phyloP scores from a whole-genome alignment of 1,140 invertebrate genomes.

The Scaptomyza graminum region DNA sequence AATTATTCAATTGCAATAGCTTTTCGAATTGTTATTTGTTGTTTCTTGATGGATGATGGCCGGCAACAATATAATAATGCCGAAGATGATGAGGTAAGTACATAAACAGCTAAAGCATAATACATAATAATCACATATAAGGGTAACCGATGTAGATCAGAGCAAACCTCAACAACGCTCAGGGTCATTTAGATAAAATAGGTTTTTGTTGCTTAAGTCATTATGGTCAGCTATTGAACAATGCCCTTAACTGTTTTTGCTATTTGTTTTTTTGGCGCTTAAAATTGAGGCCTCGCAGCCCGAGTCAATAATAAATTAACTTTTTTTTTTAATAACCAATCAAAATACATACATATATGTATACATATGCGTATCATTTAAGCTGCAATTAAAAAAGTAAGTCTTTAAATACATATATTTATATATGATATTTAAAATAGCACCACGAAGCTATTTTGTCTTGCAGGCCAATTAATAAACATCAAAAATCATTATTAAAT shows the following conservation, averaged over 20 bases:
- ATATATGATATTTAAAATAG: not conserved
- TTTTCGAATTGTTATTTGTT: slow-evolving; percentile 63
- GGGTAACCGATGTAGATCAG: not conserved
- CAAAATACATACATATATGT: no score
- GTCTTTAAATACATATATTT: slow-evolving; percentile 19
- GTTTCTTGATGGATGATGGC: slow-evolving; percentile 43
- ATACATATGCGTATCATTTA: slow-evolving; percentile 10
- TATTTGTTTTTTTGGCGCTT: slow-evolving; percentile 33
- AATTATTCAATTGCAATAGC: slow-evolving; percentile 72
- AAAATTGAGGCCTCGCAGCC: slow-evolving; percentile 59
- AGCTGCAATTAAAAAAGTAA: slow-evolving; percentile 35
- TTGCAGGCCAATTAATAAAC: no score
- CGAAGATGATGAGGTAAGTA: slow-evolving; percentile 31
- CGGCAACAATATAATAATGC: not conserved
- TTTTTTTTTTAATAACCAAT: slow-evolving; percentile 30
- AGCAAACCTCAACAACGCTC: slow-evolving; percentile 14
- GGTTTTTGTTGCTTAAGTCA: slow-evolving; percentile 60
- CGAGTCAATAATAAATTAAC: slow-evolving; percentile 36
- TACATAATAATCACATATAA: slow-evolving; percentile 11
- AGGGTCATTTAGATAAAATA: slow-evolving; percentile 75
- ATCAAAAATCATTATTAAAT: no score
- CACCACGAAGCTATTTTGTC: no score
- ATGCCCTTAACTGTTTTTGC: slow-evolving; percentile 60
- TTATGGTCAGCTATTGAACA: slow-evolving; percentile 60
- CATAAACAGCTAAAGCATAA: slow-evolving; percentile 23